Percentiles rank a stretch among this genome's conserved stretches.
Conservation (phyloP, 64 coral and sea anemone genomes). For the Pachyseris speciosa region DNA sequence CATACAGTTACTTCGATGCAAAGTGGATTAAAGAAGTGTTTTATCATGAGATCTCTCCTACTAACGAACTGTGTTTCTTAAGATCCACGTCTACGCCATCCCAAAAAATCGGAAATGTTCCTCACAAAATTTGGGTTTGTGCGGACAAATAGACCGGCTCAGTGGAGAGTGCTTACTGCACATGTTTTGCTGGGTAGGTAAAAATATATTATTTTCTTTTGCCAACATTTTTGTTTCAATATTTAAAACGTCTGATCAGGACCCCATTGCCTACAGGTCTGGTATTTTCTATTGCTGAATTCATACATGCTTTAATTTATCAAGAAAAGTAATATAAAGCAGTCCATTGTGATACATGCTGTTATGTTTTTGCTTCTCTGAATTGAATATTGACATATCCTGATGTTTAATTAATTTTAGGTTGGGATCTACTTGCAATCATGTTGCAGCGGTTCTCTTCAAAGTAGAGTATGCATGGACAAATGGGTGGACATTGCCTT, state of each 20-base stretch:
- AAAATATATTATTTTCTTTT: too few relatives aligned
- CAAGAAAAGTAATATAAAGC: not conserved
- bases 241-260: too few relatives aligned
- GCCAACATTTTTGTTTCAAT: too few relatives aligned
- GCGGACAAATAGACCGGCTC: constrained; percentile 56
- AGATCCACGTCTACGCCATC: constrained; percentile 56
- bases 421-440: constrained; percentile 65
- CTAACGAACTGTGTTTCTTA: constrained; percentile 53
- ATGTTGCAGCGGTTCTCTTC: constrained; percentile 60
- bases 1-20: too few relatives aligned
- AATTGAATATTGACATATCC: too few relatives aligned
- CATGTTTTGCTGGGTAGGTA: constrained; percentile 77
- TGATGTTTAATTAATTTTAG: too few relatives aligned
- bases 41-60: constrained; percentile 54
- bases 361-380: not conserved
- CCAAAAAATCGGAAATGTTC: constrained; percentile 60
- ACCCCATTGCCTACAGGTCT: too few relatives aligned
- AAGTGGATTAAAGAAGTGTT: constrained; percentile 61
- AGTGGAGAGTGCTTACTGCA: constrained; percentile 23
- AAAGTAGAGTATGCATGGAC: constrained; percentile 76
- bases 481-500: constrained; percentile 55
- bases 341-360: too few relatives aligned
- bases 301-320: not conserved
- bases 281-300: too few relatives aligned
- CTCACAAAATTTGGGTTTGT: constrained; percentile 71